Evolutionary conservation across 2,797 vertebrate genomes (phyloP).

Genomic region (Leptoclinus maculatus): DNA sequence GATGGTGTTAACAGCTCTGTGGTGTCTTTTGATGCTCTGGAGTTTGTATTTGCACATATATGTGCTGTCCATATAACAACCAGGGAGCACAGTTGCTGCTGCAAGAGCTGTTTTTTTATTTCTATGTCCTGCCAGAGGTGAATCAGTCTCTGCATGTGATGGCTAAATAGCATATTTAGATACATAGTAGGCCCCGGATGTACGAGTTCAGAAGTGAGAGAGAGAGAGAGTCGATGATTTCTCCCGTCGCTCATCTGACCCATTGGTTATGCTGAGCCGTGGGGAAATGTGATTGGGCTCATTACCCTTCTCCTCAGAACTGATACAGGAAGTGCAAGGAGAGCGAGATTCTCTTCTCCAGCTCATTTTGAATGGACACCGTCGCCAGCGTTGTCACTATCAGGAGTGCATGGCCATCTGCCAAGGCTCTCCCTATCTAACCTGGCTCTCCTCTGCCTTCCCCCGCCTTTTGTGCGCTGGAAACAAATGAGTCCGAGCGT

Average conservation of each 20-base stretch:
- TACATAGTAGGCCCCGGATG: not conserved
- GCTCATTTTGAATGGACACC: constrained; percentile 71
- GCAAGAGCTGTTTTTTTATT: not conserved
- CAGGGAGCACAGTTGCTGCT: not conserved
- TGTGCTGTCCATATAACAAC: not conserved
- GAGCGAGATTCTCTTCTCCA: constrained; percentile 40
- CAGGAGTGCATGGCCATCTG: constrained; percentile 66
- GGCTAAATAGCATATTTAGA: not conserved
- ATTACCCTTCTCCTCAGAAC: constrained; percentile 80
- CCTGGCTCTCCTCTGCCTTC: constrained; percentile 65
- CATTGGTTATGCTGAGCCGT: constrained; percentile 80
- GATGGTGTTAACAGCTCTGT: not conserved
- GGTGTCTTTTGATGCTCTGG: not conserved
- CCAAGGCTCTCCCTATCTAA: constrained; percentile 69
- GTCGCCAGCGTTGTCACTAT: constrained; percentile 61
- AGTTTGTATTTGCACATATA: constrained; percentile 9
- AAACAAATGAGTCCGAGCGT: constrained; percentile 65
- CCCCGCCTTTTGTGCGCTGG: constrained; percentile 53
- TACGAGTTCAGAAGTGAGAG: constrained; percentile 1
- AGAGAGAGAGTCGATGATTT: constrained; percentile 68
- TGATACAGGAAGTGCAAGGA: constrained; percentile 64
- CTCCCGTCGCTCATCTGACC: constrained; percentile 81
- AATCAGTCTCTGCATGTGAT: not conserved
- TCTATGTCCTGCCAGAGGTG: not conserved
- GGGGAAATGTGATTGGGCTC: constrained; percentile 83